These are phyloP conservation scores for Neostethus bicornis DNA, from an alignment of 2,797 vertebrate genomes.

Conservation along the genomic window DNA sequence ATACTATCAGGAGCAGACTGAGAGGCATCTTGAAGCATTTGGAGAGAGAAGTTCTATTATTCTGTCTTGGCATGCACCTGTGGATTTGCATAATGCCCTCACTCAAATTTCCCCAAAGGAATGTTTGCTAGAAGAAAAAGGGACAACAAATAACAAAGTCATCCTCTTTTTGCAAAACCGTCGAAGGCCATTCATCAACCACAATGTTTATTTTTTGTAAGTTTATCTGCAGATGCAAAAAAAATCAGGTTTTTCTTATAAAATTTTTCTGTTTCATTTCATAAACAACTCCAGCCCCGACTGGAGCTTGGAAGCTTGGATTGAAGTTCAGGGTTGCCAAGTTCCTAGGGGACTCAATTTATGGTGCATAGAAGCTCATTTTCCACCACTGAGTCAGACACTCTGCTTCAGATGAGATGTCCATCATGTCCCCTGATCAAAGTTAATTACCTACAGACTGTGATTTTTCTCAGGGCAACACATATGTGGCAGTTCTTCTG, in stretches of 20 bases:
- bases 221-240: conserved; percentile 54
- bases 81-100: conserved; percentile 80
- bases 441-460: conserved; percentile 61
- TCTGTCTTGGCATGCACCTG: conserved; percentile 77
- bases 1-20: conserved; percentile 57
- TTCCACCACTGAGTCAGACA: conserved; percentile 59
- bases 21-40: conserved; percentile 82
- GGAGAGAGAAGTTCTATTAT: conserved; percentile 68
- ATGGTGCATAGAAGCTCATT: conserved; percentile 59
- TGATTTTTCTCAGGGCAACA: conserved; percentile 49
- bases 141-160: conserved; percentile 73
- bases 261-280: conserved; percentile 50
- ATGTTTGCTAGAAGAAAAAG: conserved; percentile 65
- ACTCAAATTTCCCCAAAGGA: conserved; percentile 73
- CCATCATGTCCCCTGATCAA: conserved; percentile 53
- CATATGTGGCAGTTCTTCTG: conserved; percentile 39
- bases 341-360: conserved; percentile 45
- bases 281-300: conserved; percentile 63
- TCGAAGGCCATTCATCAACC: conserved; percentile 44
- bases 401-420: conserved; percentile 50
- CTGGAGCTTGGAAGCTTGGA: conserved; percentile 38
- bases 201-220: conserved; percentile 47
- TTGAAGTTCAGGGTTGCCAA: conserved; percentile 47
- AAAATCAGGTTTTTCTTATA: conserved; percentile 59
- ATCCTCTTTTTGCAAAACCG: conserved; percentile 54